A percentile compares a stretch with the other conserved stretches of the same genome.
phyloP scores from a whole-genome alignment of 2,888 invertebrate genomes.

The Tipula unca region DNA sequence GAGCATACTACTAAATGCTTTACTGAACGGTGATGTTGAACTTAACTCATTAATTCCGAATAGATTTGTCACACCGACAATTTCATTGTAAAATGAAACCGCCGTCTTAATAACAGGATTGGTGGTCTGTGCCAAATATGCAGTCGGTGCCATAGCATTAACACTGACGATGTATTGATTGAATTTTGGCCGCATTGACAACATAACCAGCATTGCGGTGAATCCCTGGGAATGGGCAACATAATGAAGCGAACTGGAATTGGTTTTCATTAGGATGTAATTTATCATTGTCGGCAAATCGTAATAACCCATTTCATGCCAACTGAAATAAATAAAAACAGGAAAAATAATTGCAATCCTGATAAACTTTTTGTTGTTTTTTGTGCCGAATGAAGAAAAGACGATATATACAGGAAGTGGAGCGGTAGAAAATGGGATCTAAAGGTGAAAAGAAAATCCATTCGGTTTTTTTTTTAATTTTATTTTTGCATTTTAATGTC shows the following conservation, averaged over 20 bases:
- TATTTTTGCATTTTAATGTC: neutral
- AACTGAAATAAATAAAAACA: slow-evolving; percentile 43
- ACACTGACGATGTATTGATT: neutral
- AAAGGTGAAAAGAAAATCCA: neutral
- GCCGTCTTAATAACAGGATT: neutral
- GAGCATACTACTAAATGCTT: neutral
- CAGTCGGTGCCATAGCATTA: slow-evolving; percentile 1
- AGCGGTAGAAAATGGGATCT: neutral
- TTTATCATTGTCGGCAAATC: slow-evolving; percentile 81
- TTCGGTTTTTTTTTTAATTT: neutral
- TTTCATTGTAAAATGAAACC: neutral
- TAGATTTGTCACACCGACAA: neutral
- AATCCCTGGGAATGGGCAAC: slow-evolving; percentile 66
- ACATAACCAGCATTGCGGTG: neutral
- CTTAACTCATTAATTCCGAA: neutral
- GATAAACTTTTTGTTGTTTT: neutral
- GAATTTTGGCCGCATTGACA: neutral
- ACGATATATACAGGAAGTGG: neutral
- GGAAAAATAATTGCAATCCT: slow-evolving; percentile 8
- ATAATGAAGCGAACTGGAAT: slow-evolving; percentile 57
- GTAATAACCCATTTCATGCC: slow-evolving; percentile 63
- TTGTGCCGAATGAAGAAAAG: neutral
- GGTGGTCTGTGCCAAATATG: neutral
- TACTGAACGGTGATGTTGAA: neutral
- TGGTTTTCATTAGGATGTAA: slow-evolving; percentile 52